These are phyloP conservation scores for Cliona cf. orientalis DNA, from an alignment of 37 sponge, comb jelly and placozoan genomes.

Conservation along the genomic window DNA sequence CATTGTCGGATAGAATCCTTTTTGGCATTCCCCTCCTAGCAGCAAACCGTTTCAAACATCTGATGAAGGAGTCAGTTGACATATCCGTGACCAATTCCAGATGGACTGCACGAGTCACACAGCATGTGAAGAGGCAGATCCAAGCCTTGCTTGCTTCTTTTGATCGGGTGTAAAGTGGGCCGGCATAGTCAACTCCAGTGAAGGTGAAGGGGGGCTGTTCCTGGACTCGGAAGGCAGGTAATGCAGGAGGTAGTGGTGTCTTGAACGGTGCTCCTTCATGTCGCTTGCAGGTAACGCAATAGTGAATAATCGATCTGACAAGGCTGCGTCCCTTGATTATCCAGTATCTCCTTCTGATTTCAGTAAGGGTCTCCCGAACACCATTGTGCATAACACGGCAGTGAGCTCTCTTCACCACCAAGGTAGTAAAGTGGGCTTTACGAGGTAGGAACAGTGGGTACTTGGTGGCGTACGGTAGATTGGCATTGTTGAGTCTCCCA, in stretches of 20 bases:
- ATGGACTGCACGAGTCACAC: slow-evolving; percentile 39
- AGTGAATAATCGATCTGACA: slow-evolving; percentile 1
- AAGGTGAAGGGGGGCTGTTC: background rate
- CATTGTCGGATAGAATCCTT: slow-evolving; percentile 41
- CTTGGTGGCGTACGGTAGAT: background rate
- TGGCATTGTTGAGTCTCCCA: background rate
- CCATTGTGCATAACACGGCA: no score
- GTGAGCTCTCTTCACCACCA: no score
- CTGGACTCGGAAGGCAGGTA: background rate
- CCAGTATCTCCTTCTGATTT: no score
- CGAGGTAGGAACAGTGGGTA: background rate
- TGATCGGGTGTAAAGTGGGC: slow-evolving; percentile 7
- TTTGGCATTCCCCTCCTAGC: slow-evolving; percentile 51
- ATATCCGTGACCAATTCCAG: slow-evolving; percentile 23
- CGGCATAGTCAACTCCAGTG: slow-evolving; percentile 11
- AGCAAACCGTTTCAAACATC: no score
- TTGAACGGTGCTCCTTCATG: slow-evolving; percentile 5
- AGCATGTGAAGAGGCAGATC: slow-evolving; percentile 48
- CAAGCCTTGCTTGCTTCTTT: slow-evolving; percentile 14
- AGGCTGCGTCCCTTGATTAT: slow-evolving; percentile 11
- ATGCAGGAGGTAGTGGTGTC: background rate
- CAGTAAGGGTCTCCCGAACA: no score
- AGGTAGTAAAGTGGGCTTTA: background rate
- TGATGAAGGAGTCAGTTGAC: slow-evolving; percentile 16
- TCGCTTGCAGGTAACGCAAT: slow-evolving; percentile 10